Evolutionary conservation across 1,140 invertebrate genomes (phyloP).

Genomic region (Zaprionus ornatus): DNA sequence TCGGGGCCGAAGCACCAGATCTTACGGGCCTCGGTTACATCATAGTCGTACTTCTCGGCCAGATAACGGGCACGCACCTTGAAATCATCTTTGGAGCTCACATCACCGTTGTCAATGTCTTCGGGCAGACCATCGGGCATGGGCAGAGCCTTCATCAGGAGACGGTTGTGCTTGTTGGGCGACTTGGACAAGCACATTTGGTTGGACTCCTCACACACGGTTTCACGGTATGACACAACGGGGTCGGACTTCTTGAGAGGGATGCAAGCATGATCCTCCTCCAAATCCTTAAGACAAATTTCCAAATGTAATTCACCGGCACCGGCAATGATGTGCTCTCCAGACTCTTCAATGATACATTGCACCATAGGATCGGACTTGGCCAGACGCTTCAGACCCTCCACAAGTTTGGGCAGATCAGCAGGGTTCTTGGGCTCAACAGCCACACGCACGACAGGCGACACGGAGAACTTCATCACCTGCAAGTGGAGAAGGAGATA

Average conservation of each 20-base stretch:
- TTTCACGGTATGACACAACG: constrained; percentile 99
- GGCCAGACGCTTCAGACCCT: constrained; percentile 98
- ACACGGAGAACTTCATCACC: constrained; percentile 99
- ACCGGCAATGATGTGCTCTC: constrained; percentile 99
- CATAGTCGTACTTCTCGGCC: constrained; percentile 98
- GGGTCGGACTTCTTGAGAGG: constrained; percentile 99
- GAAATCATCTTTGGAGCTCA: constrained; percentile 98
- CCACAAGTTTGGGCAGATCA: constrained; percentile 99
- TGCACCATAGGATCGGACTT: constrained; percentile 99
- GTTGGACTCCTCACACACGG: constrained; percentile 96
- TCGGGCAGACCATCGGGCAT: constrained; percentile 98
- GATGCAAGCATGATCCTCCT: constrained; percentile 99
- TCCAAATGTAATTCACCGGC: constrained; percentile 99
- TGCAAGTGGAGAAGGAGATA: constrained; percentile 59
- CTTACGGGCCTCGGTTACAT: constrained; percentile 99
- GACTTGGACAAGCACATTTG: constrained; percentile 99
- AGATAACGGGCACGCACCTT: constrained; percentile 97
- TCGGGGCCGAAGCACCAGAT: constrained; percentile 99
- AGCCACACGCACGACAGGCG: constrained; percentile 99
- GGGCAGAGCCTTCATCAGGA: constrained; percentile 98
- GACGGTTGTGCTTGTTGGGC: constrained; percentile 99
- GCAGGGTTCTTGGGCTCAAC: constrained; percentile 99
- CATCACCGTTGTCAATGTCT: constrained; percentile 98
- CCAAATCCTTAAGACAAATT: constrained; percentile 99
- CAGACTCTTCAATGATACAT: constrained; percentile 99